These are phyloP conservation scores for Biston betularia DNA, from an alignment of 2,888 invertebrate genomes.

Conservation along the genomic window DNA sequence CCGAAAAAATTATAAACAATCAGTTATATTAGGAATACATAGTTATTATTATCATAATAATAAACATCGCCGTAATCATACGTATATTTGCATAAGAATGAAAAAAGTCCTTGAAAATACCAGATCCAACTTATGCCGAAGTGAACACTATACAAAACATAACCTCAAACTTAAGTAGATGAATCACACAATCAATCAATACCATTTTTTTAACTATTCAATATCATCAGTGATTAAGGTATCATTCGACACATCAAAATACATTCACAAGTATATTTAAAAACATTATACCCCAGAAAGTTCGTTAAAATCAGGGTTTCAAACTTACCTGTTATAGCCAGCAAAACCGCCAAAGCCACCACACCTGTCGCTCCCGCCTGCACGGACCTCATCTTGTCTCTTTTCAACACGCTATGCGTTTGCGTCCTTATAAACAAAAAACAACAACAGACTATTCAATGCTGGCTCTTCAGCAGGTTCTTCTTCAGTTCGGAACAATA, in stretches of 20 bases:
- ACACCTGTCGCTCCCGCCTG: conserved; percentile 82
- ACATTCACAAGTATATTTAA: neutral
- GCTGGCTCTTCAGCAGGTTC: conserved; percentile 63
- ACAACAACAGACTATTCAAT: conserved; percentile 73
- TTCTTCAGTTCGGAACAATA: conserved; percentile 73
- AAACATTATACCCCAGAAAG: conserved; percentile 12
- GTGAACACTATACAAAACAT: conserved; percentile 13
- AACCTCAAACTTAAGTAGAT: conserved; percentile 27
- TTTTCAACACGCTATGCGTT: conserved; percentile 72
- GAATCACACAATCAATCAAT: conserved; percentile 35
- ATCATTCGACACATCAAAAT: neutral
- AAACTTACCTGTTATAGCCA: conserved; percentile 81
- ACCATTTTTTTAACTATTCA: conserved; percentile 37
- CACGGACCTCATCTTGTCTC: conserved; percentile 80
- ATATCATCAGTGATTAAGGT: neutral
- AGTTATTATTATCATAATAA: too few species aligned
- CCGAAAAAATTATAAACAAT: too few species aligned
- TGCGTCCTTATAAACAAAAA: conserved; percentile 70
- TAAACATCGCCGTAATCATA: neutral
- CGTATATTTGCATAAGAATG: conserved; percentile 18
- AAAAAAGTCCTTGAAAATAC: conserved; percentile 25
- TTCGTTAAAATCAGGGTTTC: conserved; percentile 44
- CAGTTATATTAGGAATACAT: too few species aligned
- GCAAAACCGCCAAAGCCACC: conserved; percentile 76
- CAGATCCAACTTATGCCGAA: conserved; percentile 3